phyloP scores from a whole-genome alignment of 2,113 vertebrate genomes.

The Vanacampus margaritifer region DNA sequence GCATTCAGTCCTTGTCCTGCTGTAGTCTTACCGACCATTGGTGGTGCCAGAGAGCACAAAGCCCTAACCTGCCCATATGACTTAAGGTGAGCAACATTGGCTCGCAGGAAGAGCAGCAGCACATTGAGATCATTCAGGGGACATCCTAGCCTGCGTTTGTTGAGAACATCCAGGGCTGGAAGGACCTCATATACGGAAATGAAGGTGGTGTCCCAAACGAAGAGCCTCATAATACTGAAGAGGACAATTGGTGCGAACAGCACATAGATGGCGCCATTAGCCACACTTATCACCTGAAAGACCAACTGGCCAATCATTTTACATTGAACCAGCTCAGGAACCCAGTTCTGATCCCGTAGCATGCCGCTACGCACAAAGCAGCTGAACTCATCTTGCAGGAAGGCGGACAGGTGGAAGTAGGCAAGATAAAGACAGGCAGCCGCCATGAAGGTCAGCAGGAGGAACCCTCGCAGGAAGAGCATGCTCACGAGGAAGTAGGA shows the following conservation, averaged over 20 bases:
- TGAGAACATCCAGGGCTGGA: conserved; percentile 86
- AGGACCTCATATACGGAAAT: conserved; percentile 90
- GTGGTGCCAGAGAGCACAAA: conserved; percentile 79
- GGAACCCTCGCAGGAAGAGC: conserved; percentile 85
- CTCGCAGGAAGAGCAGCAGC: conserved; percentile 87
- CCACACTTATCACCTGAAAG: conserved; percentile 88
- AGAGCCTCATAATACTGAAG: conserved; percentile 85
- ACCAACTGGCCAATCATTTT: conserved; percentile 84
- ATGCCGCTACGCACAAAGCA: conserved; percentile 84
- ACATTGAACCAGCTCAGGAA: conserved; percentile 81
- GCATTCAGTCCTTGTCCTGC: conserved; percentile 41
- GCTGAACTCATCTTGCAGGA: conserved; percentile 91
- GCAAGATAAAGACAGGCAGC: conserved; percentile 87
- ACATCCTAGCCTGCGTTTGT: conserved; percentile 84
- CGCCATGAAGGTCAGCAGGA: conserved; percentile 83
- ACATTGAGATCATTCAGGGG: conserved; percentile 92
- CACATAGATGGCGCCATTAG: conserved; percentile 77
- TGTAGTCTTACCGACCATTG: conserved; percentile 69
- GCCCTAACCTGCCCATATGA: conserved; percentile 87
- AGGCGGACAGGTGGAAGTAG: conserved; percentile 86
- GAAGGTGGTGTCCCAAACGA: conserved; percentile 90
- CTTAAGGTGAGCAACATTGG: conserved; percentile 83
- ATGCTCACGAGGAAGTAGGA: conserved; percentile 83
- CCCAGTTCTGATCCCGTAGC: conserved; percentile 74
- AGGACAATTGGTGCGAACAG: conserved; percentile 81